A percentile compares a stretch with the other conserved stretches of the same genome.
Evolutionary conservation across 2,888 invertebrate genomes (phyloP).

Genomic region (Lypha dubia): DNA sequence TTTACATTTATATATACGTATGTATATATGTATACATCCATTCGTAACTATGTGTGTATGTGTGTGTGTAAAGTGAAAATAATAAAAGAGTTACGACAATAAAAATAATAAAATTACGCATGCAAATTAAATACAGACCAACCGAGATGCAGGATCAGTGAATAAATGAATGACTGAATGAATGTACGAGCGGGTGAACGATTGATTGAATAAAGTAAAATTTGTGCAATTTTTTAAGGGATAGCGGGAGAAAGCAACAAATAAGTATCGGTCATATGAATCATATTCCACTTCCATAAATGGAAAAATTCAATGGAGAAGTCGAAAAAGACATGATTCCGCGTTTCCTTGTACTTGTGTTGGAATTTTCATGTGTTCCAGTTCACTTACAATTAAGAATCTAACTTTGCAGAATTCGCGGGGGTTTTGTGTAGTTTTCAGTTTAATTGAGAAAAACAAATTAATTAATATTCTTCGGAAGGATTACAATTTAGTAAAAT

Average conservation of each 20-base stretch:
- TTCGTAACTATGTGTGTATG: neutral
- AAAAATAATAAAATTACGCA: constrained; percentile 60
- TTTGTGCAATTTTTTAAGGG: neutral
- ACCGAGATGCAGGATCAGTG: constrained; percentile 36
- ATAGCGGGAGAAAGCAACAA: constrained; percentile 2
- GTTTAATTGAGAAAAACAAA: too few relatives aligned
- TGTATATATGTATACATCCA: neutral
- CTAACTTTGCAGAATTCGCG: too few relatives aligned
- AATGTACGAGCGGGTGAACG: constrained; percentile 1
- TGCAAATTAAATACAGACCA: constrained; percentile 49
- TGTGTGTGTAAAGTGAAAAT: constrained; percentile 7
- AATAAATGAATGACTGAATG: constrained; percentile 17
- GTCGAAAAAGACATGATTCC: neutral
- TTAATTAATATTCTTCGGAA: too few relatives aligned
- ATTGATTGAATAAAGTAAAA: constrained; percentile 47
- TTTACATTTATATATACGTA: too few relatives aligned
- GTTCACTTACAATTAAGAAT: too few relatives aligned
- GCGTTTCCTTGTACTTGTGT: neutral
- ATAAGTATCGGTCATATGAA: constrained; percentile 25
- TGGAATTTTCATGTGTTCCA: too few relatives aligned
- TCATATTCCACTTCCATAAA: constrained; percentile 26
- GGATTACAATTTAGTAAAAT: too few relatives aligned
- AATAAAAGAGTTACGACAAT: constrained; percentile 33
- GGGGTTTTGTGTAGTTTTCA: too few relatives aligned
- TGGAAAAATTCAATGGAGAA: constrained; percentile 6